phyloP scores from a whole-genome alignment of 2,888 invertebrate genomes.

The Muschampia staudingeri region DNA sequence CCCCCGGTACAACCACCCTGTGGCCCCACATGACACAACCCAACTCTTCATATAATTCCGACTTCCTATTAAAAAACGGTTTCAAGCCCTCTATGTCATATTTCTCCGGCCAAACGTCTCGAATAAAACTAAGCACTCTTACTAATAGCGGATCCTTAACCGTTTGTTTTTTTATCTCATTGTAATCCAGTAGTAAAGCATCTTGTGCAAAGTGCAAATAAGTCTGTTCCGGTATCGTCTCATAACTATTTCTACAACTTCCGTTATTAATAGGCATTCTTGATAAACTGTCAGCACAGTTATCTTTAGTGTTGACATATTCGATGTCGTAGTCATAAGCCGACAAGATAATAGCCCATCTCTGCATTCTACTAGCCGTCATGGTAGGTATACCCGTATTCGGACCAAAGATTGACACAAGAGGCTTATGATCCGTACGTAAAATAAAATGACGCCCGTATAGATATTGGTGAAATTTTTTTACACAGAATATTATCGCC shows the following conservation, averaged over 20 bases:
- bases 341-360: background rate
- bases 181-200: background rate
- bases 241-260: background rate
- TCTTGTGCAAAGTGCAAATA: background rate
- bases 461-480: conserved; percentile 10
- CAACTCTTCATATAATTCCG: background rate
- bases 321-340: background rate
- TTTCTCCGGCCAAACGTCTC: background rate
- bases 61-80: conserved; percentile 2
- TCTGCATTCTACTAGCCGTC: background rate
- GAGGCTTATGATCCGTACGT: background rate
- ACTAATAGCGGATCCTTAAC: background rate
- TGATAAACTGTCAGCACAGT: background rate
- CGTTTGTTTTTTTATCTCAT: background rate
- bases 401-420: background rate
- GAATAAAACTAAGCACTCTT: background rate
- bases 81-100: background rate
- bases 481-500: background rate
- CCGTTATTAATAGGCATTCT: background rate
- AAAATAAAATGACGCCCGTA: background rate
- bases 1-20: background rate
- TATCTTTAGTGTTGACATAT: background rate
- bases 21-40: background rate
- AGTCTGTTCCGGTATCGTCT: background rate
- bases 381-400: background rate